Evolutionary conservation across 2,888 invertebrate genomes (phyloP).

Genomic region (Spicauda simplicius): DNA sequence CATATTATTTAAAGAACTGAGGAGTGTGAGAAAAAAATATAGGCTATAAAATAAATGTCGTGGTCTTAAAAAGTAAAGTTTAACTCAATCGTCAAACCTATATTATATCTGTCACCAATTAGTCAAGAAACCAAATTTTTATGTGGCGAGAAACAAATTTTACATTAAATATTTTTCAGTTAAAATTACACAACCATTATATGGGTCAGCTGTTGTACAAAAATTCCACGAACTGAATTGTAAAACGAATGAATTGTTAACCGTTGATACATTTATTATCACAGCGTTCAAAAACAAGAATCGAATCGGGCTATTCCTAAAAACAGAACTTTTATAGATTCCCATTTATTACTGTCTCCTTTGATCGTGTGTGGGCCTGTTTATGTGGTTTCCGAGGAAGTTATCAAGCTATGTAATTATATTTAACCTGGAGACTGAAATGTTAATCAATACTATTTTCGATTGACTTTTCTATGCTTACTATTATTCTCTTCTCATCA

Average conservation of each 20-base stretch:
- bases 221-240: conserved; percentile 63
- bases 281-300: conserved; percentile 65
- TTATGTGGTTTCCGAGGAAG: conserved; percentile 47
- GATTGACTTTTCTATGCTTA: no score
- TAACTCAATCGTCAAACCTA: no score
- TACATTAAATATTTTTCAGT: neutral
- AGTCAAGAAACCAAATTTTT: neutral
- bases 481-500: no score
- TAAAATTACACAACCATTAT: conserved; percentile 18
- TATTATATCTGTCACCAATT: neutral
- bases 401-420: conserved; percentile 48
- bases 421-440: conserved; percentile 8
- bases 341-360: conserved; percentile 58
- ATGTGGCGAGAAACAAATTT: neutral
- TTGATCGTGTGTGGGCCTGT: conserved; percentile 78
- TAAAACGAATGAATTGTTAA: conserved; percentile 64
- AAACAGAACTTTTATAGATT: conserved; percentile 71
- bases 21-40: no score
- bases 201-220: conserved; percentile 41
- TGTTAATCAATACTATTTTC: neutral
- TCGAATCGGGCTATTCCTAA: conserved; percentile 67
- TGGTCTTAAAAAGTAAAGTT: no score
- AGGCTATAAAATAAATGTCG: no score
- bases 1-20: no score
- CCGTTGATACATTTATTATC: conserved; percentile 79